Conservation (phyloP, 2,113 vertebrate genomes). For the Pithys albifrons region DNA sequence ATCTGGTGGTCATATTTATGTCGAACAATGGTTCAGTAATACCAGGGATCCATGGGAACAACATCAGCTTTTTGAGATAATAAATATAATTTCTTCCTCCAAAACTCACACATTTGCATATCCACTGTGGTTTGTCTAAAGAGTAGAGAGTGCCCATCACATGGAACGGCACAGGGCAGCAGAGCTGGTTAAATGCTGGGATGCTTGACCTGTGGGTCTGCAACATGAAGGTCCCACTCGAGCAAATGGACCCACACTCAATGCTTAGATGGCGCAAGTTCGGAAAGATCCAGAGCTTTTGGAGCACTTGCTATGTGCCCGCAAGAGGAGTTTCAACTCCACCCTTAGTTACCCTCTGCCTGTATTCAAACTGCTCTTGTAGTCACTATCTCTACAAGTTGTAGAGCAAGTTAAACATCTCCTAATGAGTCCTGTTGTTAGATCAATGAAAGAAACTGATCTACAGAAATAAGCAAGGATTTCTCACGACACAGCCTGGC, state of each 20-base stretch:
- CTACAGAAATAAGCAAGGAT: neutral
- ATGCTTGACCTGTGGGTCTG: neutral
- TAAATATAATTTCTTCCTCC: neutral
- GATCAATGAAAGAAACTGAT: constrained; percentile 35
- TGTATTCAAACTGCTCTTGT: neutral
- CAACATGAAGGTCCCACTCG: neutral
- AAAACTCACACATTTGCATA: neutral
- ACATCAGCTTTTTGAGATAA: neutral
- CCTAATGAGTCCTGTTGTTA: constrained; percentile 6
- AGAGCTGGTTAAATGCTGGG: neutral
- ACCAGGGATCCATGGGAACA: neutral
- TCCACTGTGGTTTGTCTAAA: neutral
- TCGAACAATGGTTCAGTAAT: neutral
- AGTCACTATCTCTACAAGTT: neutral
- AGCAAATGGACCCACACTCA: neutral
- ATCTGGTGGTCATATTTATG: neutral
- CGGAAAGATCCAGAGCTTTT: neutral
- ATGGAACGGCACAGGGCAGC: neutral
- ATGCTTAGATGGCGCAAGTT: neutral
- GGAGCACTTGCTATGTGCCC: neutral
- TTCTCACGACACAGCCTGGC: neutral
- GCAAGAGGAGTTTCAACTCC: neutral
- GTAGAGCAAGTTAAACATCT: neutral
- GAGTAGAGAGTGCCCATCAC: neutral
- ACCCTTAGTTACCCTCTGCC: neutral